These are phyloP conservation scores for Brienomyrus brachyistius DNA, from an alignment of 2,113 vertebrate genomes.

Conservation along the genomic window DNA sequence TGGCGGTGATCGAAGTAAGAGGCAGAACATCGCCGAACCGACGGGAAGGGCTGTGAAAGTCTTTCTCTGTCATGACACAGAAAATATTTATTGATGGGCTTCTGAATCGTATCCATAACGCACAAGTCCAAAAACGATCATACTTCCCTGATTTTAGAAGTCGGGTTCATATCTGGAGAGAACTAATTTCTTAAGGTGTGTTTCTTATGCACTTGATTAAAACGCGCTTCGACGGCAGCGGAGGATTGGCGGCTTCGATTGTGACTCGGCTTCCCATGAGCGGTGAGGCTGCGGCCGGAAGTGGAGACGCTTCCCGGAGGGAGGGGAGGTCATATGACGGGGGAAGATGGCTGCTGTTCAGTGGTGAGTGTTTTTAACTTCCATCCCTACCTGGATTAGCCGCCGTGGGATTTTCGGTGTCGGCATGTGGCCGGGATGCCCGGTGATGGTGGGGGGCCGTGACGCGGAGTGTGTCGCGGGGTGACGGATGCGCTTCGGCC, in stretches of 20 bases:
- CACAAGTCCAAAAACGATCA: no score
- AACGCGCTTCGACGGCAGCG: neutral
- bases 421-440: neutral
- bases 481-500: no score
- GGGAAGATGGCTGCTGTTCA: conserved; percentile 61
- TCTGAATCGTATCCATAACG: neutral
- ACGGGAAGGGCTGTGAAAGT: neutral
- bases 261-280: conserved; percentile 7
- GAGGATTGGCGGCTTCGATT: neutral
- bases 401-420: neutral
- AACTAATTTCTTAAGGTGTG: neutral
- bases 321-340: conserved; percentile 52
- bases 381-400: neutral
- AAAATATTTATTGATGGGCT: neutral
- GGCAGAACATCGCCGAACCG: neutral
- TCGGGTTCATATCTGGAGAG: no score
- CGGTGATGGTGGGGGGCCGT: neutral
- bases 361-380: conserved; percentile 53
- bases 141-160: no score
- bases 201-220: neutral
- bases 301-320: neutral
- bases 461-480: neutral
- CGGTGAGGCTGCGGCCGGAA: neutral
- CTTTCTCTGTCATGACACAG: neutral
- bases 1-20: neutral